Base-by-base conservation (phyloP, 35 echinoderm and acorn worm genomes). In the Ophiothrix spiculata region DNA sequence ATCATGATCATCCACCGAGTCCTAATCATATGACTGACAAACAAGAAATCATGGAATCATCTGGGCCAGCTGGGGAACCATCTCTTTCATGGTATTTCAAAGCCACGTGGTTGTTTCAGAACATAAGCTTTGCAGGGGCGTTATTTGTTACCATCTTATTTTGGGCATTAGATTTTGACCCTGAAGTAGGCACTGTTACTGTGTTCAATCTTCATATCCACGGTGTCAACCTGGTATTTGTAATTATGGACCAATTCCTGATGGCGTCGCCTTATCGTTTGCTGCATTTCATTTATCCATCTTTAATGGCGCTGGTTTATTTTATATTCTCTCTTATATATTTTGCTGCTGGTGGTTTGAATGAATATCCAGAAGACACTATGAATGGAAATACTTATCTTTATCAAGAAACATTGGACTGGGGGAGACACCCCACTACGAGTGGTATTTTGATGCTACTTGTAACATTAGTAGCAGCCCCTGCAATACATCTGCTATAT, bases 311-410 rank as follows among this genome's bases (percentile, higher is more conserved):
- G 0, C 39, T 85, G 0, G 46, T 92, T 12, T 97, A 89, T 74
- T 97, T 97, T 80, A 28, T 87, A 6, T 97, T 97, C 78, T 92
- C 94, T 4, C 56, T 38, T 8, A 84, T 97, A 21, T 97, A 97
- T 49, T 74, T 56, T 40, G 83, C 77, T 4, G 94, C 86, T 16
- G 94, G 94, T 38, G 94, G 94, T n/a, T 78, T 49, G n/a, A 92
- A 97, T 83, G 84, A 90, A 4, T 11, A 15, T 21, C 6, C 60
- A 2, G 3, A 6, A 25, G 60, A 69, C 60, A 28, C 17, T 4
- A 28, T 15, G 25, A 8, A 64, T 0, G 90, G 94, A 23, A 83
- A 86, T 60, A 92, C 90, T 19, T 40, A 40, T 13, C 90, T 97
- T 56, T 97, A 97, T 74, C 56, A 25, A 23, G 84, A 76, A 16